Base-by-base conservation (phyloP, 2,113 vertebrate genomes). In the Calidris pugnax region DNA sequence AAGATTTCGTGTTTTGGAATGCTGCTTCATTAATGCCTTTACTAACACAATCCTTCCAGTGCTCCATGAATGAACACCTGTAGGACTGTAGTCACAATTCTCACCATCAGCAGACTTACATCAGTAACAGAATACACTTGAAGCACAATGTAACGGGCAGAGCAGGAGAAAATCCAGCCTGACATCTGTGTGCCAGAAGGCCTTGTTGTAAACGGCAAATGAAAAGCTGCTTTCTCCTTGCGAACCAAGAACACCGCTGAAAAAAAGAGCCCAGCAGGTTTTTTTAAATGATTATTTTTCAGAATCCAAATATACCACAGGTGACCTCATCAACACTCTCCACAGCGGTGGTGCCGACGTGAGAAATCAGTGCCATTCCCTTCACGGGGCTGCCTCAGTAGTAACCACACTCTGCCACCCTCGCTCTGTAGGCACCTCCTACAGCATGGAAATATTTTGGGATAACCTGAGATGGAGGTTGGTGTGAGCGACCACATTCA, bases 361-460 rank as follows among this genome's bases (percentile, higher is more conserved):
- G 41, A 83, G 43, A n/a, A 41, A 67, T 63, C 82, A 51, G 51
- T 27, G 41, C 85, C 48, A 27, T 21, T 64, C 4, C 4, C 78
- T 82, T n/a, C 48, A 22, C 0, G 6, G 66, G 19, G 66, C 63
- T 74, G 35, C 67, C 79, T 37, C 81, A 59, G 74, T 1, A 53
- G 66, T 14, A 64, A 79, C 30, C 66, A 35, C 37, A 3, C 45
- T 55, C 47, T 60, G 89, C 21, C 67, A 67, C 41, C 60, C 56
- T 15, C 12, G 27, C 48, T 55, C 56, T 50, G 66, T 5, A 53
- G 62, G 12, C 37, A 55, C 80, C 32, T 78, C 26, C 76, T 26
- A 12, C 26, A 37, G 78, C 14, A 2, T 73, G 57, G 6, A 30
- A 62, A 16, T 4, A 4, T 0, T 0, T 4, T 1, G 3, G 50